phyloP scores from a whole-genome alignment of 2,888 invertebrate genomes.

The Zygogramma bicolorata region DNA sequence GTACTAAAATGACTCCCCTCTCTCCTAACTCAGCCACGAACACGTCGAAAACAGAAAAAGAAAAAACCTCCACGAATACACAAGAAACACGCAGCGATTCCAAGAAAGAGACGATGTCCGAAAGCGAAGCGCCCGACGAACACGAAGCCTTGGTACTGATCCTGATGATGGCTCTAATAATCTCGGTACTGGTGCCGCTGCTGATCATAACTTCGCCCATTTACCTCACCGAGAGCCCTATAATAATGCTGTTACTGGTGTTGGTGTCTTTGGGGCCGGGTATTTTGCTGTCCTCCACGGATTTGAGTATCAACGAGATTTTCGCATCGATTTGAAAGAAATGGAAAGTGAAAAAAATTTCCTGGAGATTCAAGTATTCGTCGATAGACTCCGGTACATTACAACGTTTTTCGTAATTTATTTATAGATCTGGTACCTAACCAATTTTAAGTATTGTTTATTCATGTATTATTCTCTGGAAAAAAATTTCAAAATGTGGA shows the following conservation, averaged over 20 bases:
- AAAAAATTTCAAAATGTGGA: no score
- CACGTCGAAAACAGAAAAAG: not conserved
- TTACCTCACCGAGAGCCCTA: slow-evolving; percentile 15
- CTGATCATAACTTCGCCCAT: slow-evolving; percentile 1
- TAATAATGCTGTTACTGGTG: slow-evolving; percentile 8
- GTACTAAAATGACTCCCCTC: not conserved
- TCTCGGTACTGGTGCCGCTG: slow-evolving; percentile 21
- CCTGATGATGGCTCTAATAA: slow-evolving; percentile 18
- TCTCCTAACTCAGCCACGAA: not conserved
- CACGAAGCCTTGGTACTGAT: slow-evolving; percentile 22
- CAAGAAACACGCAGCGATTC: not conserved
- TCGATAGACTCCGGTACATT: no score
- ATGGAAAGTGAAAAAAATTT: no score
- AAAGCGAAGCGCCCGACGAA: not conserved
- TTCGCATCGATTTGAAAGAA: no score
- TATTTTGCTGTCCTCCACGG: not conserved
- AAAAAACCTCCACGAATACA: not conserved
- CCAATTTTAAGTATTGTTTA: no score
- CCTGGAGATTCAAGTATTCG: no score
- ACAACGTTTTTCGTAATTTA: no score
- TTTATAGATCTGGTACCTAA: no score
- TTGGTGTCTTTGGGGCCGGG: slow-evolving; percentile 4
- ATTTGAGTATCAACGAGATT: not conserved
- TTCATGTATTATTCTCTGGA: no score
- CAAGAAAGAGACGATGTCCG: not conserved